Evolutionary conservation across 1,140 invertebrate genomes (phyloP), one percentile per base, ranked within the genome.

Genomic region (Probaryconus sp.): DNA sequence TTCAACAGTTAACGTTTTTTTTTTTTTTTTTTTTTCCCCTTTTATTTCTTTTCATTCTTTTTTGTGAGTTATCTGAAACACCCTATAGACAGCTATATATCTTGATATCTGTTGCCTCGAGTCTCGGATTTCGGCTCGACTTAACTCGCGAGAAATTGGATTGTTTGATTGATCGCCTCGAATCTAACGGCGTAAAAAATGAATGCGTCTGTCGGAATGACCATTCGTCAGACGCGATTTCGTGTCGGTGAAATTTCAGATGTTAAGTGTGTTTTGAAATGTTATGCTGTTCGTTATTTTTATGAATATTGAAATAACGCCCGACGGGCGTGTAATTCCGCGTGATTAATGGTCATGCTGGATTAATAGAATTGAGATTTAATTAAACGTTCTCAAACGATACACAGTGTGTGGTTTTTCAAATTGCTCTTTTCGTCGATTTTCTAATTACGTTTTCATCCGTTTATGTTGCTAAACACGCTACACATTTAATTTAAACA

Each of bases 131-230:
- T 47, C 40, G 28, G 6, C 3, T 31, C 28, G 53, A 51, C 55
- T 73, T 50, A 53, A 60, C 45, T 64, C 30, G 51, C 47, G 55
- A 67, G 63, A 61, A 73, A 74, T 63, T 63, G 56, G 63, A 63
- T 63, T 50, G 56, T 53, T 63, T 68, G 50, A 74, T 74, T 68
- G 70, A 67, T 67, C 35, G 61, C 47, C 24, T 58, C 35, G 51
- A 31, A 60, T 65, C 35, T 53, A 63, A 71, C 30, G 33, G 9
- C 11, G 14, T 9, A 37, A 53, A 71, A 65, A 69, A 69, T 17
- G 48, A 48, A n/a, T n/a, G 3, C 24, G 33, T 7, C 42, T 31
- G 31, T 53, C 31, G 61, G 38, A 47, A 33, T 28, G 37, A 24
- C 53, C 20, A 50, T 60, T 60, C 51, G 42, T 51, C 53, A 38